Evolutionary conservation across 2,888 invertebrate species (phyloP).

Genomic region (Macropis europaea): DNA sequence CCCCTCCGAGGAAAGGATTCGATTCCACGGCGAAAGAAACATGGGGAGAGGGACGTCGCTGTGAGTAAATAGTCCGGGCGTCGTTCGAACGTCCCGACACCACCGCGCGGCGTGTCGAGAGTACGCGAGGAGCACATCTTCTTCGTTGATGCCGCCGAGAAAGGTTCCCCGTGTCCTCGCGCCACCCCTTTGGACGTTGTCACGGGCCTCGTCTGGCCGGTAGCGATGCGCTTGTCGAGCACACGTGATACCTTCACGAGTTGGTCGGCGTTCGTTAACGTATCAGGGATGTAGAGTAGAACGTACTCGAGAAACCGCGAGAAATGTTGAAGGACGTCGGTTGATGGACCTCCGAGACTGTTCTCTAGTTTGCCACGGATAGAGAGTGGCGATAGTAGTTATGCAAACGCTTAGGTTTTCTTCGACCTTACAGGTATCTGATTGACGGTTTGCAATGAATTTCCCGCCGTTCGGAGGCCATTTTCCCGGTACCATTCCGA

Average conservation of each 20-base stretch:
- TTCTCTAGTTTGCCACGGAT: neutral
- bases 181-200: neutral
- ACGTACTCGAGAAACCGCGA: neutral
- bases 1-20: conserved; percentile 59
- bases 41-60: conserved; percentile 72
- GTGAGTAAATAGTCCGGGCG: conserved; percentile 69
- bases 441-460: conserved; percentile 85
- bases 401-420: neutral
- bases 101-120: conserved; percentile 14
- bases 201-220: neutral
- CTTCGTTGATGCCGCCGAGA: conserved; percentile 4
- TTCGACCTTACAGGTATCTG: conserved; percentile 67
- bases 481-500: conserved; percentile 88
- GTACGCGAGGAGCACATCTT: neutral
- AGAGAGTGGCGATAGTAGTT: neutral
- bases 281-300: neutral
- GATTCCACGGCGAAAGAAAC: conserved; percentile 58
- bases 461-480: conserved; percentile 92
- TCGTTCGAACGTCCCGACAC: conserved; percentile 34
- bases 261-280: neutral
- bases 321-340: conserved; percentile 14
- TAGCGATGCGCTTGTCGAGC: conserved; percentile 10
- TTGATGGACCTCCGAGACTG: neutral
- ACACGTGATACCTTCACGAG: conserved; percentile 9
- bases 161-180: neutral